These are phyloP conservation scores for Drosophila elegans DNA, from an alignment of 1,140 invertebrate genomes.

Conservation along the genomic window DNA sequence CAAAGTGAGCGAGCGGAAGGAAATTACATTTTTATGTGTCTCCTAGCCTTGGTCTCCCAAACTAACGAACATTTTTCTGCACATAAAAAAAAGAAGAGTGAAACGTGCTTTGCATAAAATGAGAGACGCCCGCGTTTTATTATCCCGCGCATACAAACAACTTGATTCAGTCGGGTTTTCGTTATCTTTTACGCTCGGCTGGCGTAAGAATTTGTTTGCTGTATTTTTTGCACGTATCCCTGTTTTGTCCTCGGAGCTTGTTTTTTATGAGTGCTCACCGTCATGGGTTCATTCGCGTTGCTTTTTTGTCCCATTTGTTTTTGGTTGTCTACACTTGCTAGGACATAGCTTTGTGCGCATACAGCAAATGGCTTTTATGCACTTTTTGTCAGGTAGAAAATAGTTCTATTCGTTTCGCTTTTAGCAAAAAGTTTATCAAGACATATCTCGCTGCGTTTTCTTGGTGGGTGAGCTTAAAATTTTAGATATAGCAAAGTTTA, in stretches of 20 bases:
- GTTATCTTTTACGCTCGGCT: conserved; percentile 69
- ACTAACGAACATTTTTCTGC: conserved; percentile 24
- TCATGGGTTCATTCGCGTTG: conserved; percentile 44
- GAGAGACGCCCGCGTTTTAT: conserved; percentile 36
- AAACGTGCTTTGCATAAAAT: conserved; percentile 72
- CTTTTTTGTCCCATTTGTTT: conserved; percentile 32
- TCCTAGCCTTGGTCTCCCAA: conserved; percentile 10
- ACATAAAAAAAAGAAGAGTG: conserved; percentile 26
- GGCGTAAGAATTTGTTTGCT: conserved; percentile 60
- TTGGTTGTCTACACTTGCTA: conserved; percentile 47
- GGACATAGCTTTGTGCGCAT: conserved; percentile 22
- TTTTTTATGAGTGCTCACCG: conserved; percentile 17
- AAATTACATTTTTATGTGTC: conserved; percentile 74
- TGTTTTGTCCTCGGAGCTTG: conserved; percentile 6
- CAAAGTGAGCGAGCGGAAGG: conserved; percentile 52
- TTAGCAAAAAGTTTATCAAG: conserved; percentile 19
- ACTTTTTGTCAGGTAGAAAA: conserved; percentile 47
- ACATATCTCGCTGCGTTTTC: not conserved
- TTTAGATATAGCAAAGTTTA: no score
- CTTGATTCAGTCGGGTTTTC: conserved; percentile 42
- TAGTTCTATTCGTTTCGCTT: conserved; percentile 28
- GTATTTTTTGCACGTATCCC: conserved; percentile 36
- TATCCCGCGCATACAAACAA: conserved; percentile 29
- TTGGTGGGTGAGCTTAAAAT: not conserved
- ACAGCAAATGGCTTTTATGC: conserved; percentile 22